These are phyloP conservation scores for Thunnus albacares DNA, from an alignment of 2,797 vertebrate genomes.

Conservation along the genomic window DNA sequence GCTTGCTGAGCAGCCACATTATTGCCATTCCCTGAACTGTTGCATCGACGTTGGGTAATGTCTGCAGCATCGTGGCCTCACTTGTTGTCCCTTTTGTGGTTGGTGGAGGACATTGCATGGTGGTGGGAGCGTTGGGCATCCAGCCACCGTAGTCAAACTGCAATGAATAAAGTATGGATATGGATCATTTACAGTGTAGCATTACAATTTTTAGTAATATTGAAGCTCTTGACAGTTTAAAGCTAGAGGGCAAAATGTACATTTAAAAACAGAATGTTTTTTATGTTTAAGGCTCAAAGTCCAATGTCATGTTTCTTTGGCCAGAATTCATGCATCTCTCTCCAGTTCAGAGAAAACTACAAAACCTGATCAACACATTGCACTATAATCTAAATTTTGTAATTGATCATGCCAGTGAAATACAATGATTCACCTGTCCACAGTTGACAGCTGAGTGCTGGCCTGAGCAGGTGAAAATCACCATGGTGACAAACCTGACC, in stretches of 20 bases:
- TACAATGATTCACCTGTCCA: slow-evolving; percentile 71
- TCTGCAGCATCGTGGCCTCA: slow-evolving; percentile 52
- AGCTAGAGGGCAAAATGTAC: background rate
- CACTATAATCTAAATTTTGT: background rate
- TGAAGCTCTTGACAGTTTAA: too few species aligned
- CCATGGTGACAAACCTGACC: slow-evolving; percentile 78
- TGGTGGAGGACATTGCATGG: slow-evolving; percentile 68
- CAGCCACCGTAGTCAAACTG: slow-evolving; percentile 72
- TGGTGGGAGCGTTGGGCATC: slow-evolving; percentile 73
- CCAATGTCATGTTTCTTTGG: background rate
- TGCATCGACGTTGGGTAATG: slow-evolving; percentile 53
- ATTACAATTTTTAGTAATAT: too few species aligned
- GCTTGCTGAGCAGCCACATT: slow-evolving; percentile 68
- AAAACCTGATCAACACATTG: background rate
- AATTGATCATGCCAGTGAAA: accelerated
- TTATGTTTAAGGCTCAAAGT: background rate
- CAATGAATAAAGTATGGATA: slow-evolving; percentile 5
- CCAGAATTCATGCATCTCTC: background rate
- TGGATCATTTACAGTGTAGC: background rate
- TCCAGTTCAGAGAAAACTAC: background rate
- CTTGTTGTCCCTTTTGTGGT: slow-evolving; percentile 60
- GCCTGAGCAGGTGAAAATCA: slow-evolving; percentile 70
- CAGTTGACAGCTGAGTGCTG: slow-evolving; percentile 73
- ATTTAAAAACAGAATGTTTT: background rate
- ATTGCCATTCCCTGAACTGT: slow-evolving; percentile 58